Percentiles rank a stretch among this genome's conserved stretches.
phyloP scores from a whole-genome alignment of 2,888 invertebrate species.

The Leptinotarsa peninsularis region DNA sequence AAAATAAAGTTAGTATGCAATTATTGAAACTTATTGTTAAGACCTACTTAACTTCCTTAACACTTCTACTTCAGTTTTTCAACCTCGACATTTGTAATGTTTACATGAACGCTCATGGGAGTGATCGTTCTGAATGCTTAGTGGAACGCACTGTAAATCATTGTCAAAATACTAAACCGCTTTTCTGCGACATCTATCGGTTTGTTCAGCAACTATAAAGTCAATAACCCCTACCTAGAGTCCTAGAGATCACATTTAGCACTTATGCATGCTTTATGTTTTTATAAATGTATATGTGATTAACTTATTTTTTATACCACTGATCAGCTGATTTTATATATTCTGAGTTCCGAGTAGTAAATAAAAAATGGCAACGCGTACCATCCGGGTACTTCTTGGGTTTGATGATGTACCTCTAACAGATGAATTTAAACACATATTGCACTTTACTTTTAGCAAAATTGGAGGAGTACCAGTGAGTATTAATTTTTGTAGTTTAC shows the following conservation, averaged over 20 bases:
- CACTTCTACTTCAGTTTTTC: too few species aligned
- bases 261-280: constrained; percentile 21
- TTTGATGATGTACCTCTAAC: constrained; percentile 83
- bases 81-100: too few species aligned
- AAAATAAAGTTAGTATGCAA: too few species aligned
- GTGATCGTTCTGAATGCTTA: too few species aligned
- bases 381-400: constrained; percentile 77
- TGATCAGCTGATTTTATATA: constrained; percentile 26
- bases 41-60: too few species aligned
- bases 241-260: not conserved
- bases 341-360: not conserved
- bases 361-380: constrained; percentile 66
- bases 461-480: constrained; percentile 83
- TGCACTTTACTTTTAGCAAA: constrained; percentile 83
- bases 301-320: constrained; percentile 35
- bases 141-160: too few species aligned
- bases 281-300: constrained; percentile 39
- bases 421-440: constrained; percentile 75
- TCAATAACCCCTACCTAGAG: too few species aligned
- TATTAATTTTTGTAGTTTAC: constrained; percentile 45
- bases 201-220: too few species aligned
- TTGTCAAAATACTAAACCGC: too few species aligned
- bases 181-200: too few species aligned
- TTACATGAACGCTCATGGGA: too few species aligned
- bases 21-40: too few species aligned